Percentiles rank a stretch among this genome's conserved stretches.
Conservation (phyloP, 2,888 invertebrate genomes). For the Megalurothrips usitatus region DNA sequence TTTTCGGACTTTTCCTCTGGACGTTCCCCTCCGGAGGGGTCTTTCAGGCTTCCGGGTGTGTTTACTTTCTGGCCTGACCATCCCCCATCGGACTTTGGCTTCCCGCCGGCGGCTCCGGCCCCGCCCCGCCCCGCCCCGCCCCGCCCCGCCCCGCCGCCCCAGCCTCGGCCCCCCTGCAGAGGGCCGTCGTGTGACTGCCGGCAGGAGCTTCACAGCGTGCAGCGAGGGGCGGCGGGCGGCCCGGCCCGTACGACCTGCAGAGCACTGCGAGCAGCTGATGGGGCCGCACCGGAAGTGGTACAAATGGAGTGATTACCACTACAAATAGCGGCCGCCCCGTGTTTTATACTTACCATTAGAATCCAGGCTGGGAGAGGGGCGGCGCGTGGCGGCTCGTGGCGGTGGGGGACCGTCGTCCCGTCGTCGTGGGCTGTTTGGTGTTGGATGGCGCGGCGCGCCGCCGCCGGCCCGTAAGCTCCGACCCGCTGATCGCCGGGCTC, state of each 20-base stretch:
- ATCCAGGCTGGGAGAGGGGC: background rate
- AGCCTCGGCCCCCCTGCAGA: background rate
- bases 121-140: background rate
- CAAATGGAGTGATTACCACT: slow-evolving; percentile 22
- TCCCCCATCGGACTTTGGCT: too few species aligned
- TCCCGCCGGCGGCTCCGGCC: too few species aligned
- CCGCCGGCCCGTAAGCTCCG: background rate
- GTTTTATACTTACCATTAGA: slow-evolving; percentile 21
- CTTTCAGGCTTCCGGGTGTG: too few species aligned
- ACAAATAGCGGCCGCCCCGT: slow-evolving; percentile 11
- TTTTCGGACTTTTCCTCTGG: too few species aligned
- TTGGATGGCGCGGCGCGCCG: background rate
- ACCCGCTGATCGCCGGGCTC: too few species aligned
- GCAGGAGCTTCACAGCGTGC: too few species aligned
- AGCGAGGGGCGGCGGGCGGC: too few species aligned
- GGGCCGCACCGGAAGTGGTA: slow-evolving; percentile 1
- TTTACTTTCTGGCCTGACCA: too few species aligned
- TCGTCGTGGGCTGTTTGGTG: too few species aligned
- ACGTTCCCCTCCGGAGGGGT: too few species aligned
- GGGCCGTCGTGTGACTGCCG: background rate
- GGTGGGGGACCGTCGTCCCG: too few species aligned
- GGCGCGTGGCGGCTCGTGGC: background rate
- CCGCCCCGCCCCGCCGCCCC: background rate
- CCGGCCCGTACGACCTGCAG: background rate
- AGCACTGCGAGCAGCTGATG: background rate